Evolutionary conservation across 2,888 invertebrate species (phyloP), one percentile per base, ranked within the genome.

Genomic region (Yponomeuta plumbellus): DNA sequence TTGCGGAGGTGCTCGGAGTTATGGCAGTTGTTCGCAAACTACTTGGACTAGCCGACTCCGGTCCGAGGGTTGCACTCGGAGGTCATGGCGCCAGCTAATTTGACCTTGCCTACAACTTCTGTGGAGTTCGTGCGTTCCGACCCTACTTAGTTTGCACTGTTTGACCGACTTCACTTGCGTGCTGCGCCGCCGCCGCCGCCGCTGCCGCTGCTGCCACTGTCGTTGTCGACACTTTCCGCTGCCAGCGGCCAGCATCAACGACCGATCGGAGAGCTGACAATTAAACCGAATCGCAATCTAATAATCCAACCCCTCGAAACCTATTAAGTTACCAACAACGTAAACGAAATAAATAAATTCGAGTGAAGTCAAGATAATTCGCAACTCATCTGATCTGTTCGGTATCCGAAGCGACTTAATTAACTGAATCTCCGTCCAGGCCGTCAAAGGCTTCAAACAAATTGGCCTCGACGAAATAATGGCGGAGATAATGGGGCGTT

Each of bases 1-100:
- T 85, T 85, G 84, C 85, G 80, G 66, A 66, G 68, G 66, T 61
- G 65, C 68, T 65, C 84, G 80, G 89, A 91, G 89, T 91, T 90
- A 91, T 91, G 90, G 90, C 91, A 91, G 89, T 91, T 91, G 90
- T 91, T 90, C 82, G 81, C 75, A 85, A 87, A 90, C 88, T 90
- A 90, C 85, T 90, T 87, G 87, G 86, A 79, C 86, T 84, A 83
- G 74, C 79, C 76, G 79, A 34, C 57, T 40, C 40, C 40, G 56
- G 65, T 75, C 83, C 81, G 84, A 83, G 86, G 88, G 85, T 81
- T 87, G 88, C 87, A 88, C 79, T 79, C 70, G 81, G 84, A 85
- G 90, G 90, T 90, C 90, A 86, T 86, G 88, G 83, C 84, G 83
- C 61, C 62, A 61, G 69, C 80, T 89, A 88, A 88, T 87, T 88